Evolutionary conservation across 2,113 vertebrate genomes (phyloP).

Genomic region (Excalfactoria chinensis): DNA sequence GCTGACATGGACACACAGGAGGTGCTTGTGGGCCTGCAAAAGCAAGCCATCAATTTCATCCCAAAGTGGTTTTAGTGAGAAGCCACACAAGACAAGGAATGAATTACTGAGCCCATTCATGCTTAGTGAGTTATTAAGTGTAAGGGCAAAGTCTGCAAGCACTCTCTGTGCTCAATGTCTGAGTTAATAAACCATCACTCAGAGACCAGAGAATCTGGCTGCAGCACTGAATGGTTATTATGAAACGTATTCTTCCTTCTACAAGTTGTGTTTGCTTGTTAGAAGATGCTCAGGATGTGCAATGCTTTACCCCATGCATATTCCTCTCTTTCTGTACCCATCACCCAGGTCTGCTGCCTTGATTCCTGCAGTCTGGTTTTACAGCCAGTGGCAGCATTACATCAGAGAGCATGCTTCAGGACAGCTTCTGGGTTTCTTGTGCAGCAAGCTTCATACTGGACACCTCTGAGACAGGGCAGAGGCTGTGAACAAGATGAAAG

Average conservation of each 20-base stretch:
- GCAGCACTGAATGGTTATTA: slow-evolving; percentile 29
- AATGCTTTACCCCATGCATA: not conserved
- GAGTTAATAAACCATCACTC: slow-evolving; percentile 74
- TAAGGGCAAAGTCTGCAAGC: slow-evolving; percentile 65
- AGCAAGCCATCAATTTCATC: slow-evolving; percentile 52
- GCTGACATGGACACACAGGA: slow-evolving; percentile 24
- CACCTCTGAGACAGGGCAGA: not conserved
- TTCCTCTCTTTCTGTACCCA: not conserved
- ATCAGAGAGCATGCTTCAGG: not conserved
- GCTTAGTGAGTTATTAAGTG: slow-evolving; percentile 72
- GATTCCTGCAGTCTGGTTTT: not conserved
- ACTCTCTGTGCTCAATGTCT: slow-evolving; percentile 51
- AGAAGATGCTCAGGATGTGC: not conserved
- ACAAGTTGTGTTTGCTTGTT: slow-evolving; percentile 24
- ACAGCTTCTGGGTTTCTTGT: not conserved
- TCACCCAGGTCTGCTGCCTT: not conserved
- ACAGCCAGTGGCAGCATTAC: not conserved
- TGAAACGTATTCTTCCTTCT: slow-evolving; percentile 3
- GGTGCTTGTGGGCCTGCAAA: slow-evolving; percentile 2
- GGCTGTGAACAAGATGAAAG: not conserved
- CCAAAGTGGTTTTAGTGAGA: slow-evolving; percentile 39
- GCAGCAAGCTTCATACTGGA: accelerated
- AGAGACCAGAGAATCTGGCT: slow-evolving; percentile 13
- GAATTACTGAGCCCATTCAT: slow-evolving; percentile 67
- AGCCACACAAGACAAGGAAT: slow-evolving; percentile 54